Evolutionary conservation across 2,888 invertebrate species (phyloP).

Genomic region (Drosophila koepferae): DNA sequence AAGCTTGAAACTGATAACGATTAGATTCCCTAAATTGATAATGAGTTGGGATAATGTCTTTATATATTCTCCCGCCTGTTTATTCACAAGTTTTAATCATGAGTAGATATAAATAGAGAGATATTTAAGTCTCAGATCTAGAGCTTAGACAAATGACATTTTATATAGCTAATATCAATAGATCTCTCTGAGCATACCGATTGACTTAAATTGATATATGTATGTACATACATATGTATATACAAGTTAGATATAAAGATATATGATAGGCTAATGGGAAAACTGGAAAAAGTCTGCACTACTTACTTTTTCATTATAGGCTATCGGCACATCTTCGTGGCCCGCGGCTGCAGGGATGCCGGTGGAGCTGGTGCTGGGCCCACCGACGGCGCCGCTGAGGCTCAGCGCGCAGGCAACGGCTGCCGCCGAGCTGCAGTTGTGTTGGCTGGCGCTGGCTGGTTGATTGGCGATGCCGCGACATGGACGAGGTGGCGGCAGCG

Average conservation of each 20-base stretch:
- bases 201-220: neutral
- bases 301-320: slow-evolving; percentile 94
- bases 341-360: slow-evolving; percentile 48
- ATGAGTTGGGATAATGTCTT: too few species aligned
- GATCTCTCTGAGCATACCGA: neutral
- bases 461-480: slow-evolving; percentile 83
- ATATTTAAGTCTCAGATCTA: too few species aligned
- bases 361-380: slow-evolving; percentile 19
- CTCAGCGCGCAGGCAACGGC: slow-evolving; percentile 63
- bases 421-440: slow-evolving; percentile 67
- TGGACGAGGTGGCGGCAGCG: slow-evolving; percentile 91
- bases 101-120: too few species aligned
- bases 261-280: neutral
- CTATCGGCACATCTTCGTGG: slow-evolving; percentile 90
- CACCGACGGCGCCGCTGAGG: slow-evolving; percentile 48
- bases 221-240: too few species aligned
- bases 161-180: too few species aligned
- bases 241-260: neutral
- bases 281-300: neutral
- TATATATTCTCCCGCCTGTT: too few species aligned
- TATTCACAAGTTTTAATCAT: too few species aligned
- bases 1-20: too few species aligned
- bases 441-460: slow-evolving; percentile 23
- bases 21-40: too few species aligned
- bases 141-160: too few species aligned